Conservation (phyloP, 2,113 vertebrate species). For the Rhegmatorhina hoffmannsi region DNA sequence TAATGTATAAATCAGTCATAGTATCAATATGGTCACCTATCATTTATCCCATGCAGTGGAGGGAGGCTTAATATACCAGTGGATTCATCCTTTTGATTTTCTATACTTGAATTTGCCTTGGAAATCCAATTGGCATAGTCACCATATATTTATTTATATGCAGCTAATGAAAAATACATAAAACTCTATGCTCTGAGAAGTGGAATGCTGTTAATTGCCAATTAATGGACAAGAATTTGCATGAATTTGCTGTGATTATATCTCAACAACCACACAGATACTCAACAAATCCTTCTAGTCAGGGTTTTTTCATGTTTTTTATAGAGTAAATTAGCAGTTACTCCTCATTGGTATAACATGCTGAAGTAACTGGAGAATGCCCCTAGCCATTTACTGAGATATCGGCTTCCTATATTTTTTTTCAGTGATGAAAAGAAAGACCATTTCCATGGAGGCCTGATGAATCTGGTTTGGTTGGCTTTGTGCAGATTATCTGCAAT, state of each 20-base stretch:
- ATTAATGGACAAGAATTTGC: neutral
- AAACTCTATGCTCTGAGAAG: neutral
- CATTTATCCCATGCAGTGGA: neutral
- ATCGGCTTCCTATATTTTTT: neutral
- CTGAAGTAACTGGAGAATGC: neutral
- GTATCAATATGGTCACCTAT: neutral
- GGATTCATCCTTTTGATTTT: neutral
- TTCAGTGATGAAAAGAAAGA: neutral
- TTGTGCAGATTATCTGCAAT: neutral
- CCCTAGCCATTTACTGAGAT: neutral
- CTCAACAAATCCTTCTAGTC: neutral
- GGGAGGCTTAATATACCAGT: neutral
- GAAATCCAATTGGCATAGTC: neutral
- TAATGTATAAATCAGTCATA: neutral
- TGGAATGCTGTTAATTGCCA: neutral
- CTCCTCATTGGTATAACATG: fast-evolving
- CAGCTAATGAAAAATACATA: neutral
- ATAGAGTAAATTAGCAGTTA: neutral
- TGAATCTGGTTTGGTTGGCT: neutral
- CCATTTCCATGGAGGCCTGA: neutral
- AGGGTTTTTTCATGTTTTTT: neutral
- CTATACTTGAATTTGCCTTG: neutral
- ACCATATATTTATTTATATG: neutral
- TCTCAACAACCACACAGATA: neutral
- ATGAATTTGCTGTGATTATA: neutral